A percentile compares a stretch with the other conserved stretches of the same genome.
These are phyloP conservation scores for Globia sparganii DNA, from an alignment of 2,888 invertebrate species.

Conservation along the genomic window DNA sequence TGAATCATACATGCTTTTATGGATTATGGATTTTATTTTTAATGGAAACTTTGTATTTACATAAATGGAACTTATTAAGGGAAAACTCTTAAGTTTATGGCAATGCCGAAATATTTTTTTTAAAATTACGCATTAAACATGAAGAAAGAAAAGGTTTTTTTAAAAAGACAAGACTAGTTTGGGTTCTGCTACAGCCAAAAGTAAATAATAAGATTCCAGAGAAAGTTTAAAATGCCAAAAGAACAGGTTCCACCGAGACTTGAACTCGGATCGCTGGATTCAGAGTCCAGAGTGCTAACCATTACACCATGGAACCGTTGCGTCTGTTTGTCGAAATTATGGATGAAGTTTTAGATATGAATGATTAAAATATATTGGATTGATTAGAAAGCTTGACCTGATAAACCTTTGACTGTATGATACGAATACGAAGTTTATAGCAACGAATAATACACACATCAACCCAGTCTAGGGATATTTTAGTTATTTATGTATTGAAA, in stretches of 20 bases:
- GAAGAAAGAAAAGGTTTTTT: not conserved
- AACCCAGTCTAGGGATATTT: not conserved
- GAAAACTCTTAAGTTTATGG: too few species aligned
- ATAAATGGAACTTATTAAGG: not conserved
- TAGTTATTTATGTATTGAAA: not conserved
- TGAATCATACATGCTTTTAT: conserved; percentile 53
- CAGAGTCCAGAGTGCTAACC: conserved; percentile 95
- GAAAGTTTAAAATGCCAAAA: conserved; percentile 39
- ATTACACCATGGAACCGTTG: conserved; percentile 93
- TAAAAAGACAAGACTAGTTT: not conserved
- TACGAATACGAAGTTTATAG: not conserved
- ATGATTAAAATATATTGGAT: not conserved
- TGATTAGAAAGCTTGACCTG: not conserved
- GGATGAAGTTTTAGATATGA: rapidly evolving
- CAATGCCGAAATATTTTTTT: not conserved
- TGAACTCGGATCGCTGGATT: conserved; percentile 95
- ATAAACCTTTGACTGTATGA: not conserved
- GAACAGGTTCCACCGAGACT: conserved; percentile 93
- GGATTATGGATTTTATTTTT: conserved; percentile 60
- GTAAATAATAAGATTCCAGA: not conserved
- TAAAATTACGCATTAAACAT: not conserved
- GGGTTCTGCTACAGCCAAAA: not conserved
- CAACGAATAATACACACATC: not conserved
- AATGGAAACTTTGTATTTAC: conserved; percentile 28
- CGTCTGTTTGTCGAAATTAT: rapidly evolving